Evolutionary conservation across 2,113 vertebrate species (phyloP).

Genomic region (Pavo muticus): DNA sequence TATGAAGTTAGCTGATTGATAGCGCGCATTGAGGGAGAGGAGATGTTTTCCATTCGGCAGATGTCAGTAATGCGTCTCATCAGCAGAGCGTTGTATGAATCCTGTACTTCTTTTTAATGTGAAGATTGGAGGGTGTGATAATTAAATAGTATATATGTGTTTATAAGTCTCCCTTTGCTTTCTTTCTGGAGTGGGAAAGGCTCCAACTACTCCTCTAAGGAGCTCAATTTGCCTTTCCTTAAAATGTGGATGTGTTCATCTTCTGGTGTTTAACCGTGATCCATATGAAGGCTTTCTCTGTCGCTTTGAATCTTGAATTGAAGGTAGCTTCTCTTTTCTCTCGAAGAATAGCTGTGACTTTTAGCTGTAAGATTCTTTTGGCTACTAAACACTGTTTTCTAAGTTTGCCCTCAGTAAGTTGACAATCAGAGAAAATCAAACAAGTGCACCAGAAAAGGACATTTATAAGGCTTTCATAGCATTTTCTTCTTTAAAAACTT

Average conservation of each 20-base stretch:
- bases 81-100: not conserved
- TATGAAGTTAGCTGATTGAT: slow-evolving; percentile 1
- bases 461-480: not conserved
- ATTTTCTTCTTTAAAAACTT: not conserved
- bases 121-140: not conserved
- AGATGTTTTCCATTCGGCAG: slow-evolving; percentile 34
- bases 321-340: not conserved
- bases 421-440: not conserved
- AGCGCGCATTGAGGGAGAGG: not conserved
- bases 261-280: not conserved
- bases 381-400: not conserved
- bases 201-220: not conserved
- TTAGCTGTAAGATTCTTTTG: not conserved
- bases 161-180: not conserved
- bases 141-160: not conserved
- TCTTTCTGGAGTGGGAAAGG: not conserved
- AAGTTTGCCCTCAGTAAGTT: not conserved
- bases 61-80: not conserved
- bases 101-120: not conserved
- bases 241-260: not conserved
- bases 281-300: not conserved
- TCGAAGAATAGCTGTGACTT: not conserved
- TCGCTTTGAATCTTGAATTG: not conserved
- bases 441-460: not conserved
- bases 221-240: not conserved